Evolutionary conservation across 2,888 invertebrate genomes (phyloP).

Genomic region (Anarsia innoxiella): DNA sequence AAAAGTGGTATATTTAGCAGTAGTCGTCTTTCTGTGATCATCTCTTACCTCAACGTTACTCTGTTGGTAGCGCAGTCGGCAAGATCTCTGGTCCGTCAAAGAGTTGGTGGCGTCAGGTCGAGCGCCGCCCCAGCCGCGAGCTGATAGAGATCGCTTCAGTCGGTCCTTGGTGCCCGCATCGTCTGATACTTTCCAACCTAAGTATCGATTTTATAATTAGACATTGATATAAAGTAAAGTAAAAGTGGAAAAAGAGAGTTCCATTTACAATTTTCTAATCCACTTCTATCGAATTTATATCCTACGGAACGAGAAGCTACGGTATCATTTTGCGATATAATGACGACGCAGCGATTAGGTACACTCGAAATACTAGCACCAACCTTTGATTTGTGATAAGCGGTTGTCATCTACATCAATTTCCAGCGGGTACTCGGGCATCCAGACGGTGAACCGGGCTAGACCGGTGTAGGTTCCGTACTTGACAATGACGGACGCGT

Average conservation of each 20-base stretch:
- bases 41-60: constrained; percentile 85
- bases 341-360: no score
- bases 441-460: constrained; percentile 95
- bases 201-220: background rate
- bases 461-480: constrained; percentile 93
- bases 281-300: no score
- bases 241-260: no score
- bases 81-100: constrained; percentile 78
- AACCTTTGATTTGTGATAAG: constrained; percentile 90
- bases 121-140: constrained; percentile 72
- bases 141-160: constrained; percentile 76
- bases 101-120: constrained; percentile 79
- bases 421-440: constrained; percentile 95
- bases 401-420: constrained; percentile 91
- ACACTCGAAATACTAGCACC: no score
- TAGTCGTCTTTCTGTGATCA: no score
- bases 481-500: constrained; percentile 94
- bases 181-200: constrained; percentile 93
- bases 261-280: no score
- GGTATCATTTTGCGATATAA: no score
- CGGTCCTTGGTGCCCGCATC: constrained; percentile 77
- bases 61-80: constrained; percentile 92
- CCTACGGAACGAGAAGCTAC: no score
- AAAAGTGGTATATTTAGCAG: background rate
- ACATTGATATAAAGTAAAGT: no score